These are phyloP conservation scores for Bradynema listronoti DNA, from an alignment of 1,140 invertebrate species.

Conservation along the genomic window DNA sequence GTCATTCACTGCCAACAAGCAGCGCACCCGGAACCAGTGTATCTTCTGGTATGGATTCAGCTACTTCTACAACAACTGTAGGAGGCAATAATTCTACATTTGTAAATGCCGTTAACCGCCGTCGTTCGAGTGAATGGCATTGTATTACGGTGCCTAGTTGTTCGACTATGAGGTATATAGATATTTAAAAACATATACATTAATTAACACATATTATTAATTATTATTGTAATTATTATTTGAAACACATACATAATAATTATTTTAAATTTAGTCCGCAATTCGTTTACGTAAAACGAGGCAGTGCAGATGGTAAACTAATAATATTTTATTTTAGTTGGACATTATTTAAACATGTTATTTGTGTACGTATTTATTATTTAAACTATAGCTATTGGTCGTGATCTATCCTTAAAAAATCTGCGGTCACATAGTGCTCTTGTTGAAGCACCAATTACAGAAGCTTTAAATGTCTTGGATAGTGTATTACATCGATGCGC, in stretches of 20 bases:
- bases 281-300: conserved; percentile 56
- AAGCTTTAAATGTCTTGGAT: conserved; percentile 34
- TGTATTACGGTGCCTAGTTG: conserved; percentile 54
- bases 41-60: too few species aligned
- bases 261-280: conserved; percentile 36
- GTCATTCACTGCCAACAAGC: too few species aligned
- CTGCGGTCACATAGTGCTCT: conserved; percentile 42
- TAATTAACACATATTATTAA: conserved; percentile 10
- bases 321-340: conserved; percentile 4
- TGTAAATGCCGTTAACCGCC: too few species aligned
- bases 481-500: conserved; percentile 40
- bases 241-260: conserved; percentile 7
- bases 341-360: background rate
- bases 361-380: background rate
- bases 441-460: conserved; percentile 46
- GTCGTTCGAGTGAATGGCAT: conserved; percentile 54
- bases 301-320: conserved; percentile 56
- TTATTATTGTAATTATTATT: background rate
- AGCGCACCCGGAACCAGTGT: too few species aligned
- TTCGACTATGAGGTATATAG: conserved; percentile 37
- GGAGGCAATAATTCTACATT: too few species aligned
- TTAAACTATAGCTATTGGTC: conserved; percentile 28
- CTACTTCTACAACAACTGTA: too few species aligned
- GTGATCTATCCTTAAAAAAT: conserved; percentile 38
- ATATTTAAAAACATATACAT: background rate